phyloP scores from a whole-genome alignment of 2,113 vertebrate species.

The Zingel zingel region DNA sequence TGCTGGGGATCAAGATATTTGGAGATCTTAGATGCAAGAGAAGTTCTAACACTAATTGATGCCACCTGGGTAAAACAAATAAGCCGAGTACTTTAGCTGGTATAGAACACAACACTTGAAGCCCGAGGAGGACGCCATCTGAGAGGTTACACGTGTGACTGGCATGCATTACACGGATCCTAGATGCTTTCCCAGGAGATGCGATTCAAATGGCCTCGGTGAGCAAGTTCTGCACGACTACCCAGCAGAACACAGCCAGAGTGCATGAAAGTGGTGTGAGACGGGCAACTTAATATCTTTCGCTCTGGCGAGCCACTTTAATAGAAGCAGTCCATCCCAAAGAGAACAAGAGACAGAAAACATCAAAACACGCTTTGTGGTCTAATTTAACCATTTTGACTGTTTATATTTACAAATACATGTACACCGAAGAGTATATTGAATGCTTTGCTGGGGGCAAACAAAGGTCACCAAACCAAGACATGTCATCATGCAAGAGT shows the following conservation, averaged over 20 bases:
- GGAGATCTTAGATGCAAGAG: neutral
- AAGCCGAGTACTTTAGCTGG: neutral
- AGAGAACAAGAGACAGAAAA: slow-evolving; percentile 41
- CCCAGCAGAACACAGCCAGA: slow-evolving; percentile 60
- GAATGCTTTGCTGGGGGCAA: neutral
- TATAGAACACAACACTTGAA: slow-evolving; percentile 41
- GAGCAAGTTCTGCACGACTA: slow-evolving; percentile 73
- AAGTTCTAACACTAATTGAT: neutral
- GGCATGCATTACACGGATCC: slow-evolving; percentile 53
- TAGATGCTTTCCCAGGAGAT: slow-evolving; percentile 54
- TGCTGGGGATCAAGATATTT: neutral
- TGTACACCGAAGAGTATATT: slow-evolving; percentile 17
- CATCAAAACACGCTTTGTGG: slow-evolving; percentile 45
- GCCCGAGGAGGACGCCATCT: slow-evolving; percentile 1
- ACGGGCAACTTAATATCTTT: slow-evolving; percentile 64
- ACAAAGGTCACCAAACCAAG: slow-evolving; percentile 40
- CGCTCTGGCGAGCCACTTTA: slow-evolving; percentile 66
- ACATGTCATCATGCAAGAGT: slow-evolving; percentile 17
- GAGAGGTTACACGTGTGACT: slow-evolving; percentile 39
- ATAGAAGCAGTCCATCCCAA: slow-evolving; percentile 68
- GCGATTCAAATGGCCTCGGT: slow-evolving; percentile 61
- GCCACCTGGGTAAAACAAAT: slow-evolving; percentile 1
- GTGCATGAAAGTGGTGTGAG: slow-evolving; percentile 68
- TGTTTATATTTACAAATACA: slow-evolving; percentile 40
- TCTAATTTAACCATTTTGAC: slow-evolving; percentile 44